Percentiles rank a stretch among this genome's conserved stretches.
These are phyloP conservation scores for Pterois miles DNA, from an alignment of 2,797 vertebrate genomes.

Conservation along the genomic window DNA sequence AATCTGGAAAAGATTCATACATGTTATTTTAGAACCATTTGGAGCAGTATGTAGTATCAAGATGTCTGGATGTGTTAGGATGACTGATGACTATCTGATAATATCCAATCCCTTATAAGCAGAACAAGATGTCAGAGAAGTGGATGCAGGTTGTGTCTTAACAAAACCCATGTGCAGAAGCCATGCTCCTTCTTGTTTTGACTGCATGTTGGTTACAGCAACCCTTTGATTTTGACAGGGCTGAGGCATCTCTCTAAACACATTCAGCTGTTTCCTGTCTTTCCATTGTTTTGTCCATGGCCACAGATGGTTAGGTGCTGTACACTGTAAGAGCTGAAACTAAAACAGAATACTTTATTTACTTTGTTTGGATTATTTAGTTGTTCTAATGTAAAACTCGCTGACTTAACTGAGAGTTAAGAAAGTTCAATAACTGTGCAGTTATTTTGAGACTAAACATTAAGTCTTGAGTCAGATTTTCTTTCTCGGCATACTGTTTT, in stretches of 20 bases:
- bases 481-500: no score
- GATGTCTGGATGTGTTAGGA: neutral
- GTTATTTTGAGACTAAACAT: no score
- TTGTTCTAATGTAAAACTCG: neutral
- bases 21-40: neutral
- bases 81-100: neutral
- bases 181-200: neutral
- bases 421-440: neutral
- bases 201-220: neutral
- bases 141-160: neutral
- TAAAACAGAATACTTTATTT: neutral
- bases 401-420: neutral
- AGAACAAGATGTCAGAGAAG: neutral
- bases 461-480: no score
- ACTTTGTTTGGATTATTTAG: neutral
- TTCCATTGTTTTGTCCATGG: neutral
- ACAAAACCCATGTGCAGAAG: neutral
- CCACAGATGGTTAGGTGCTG: neutral
- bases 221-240: neutral
- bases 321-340: neutral
- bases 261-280: slow-evolving; percentile 18
- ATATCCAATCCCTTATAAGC: neutral
- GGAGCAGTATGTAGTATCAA: neutral
- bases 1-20: slow-evolving; percentile 73
- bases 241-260: neutral